Evolutionary conservation across 2,797 vertebrate genomes (phyloP).

Genomic region (Coilia nasus): DNA sequence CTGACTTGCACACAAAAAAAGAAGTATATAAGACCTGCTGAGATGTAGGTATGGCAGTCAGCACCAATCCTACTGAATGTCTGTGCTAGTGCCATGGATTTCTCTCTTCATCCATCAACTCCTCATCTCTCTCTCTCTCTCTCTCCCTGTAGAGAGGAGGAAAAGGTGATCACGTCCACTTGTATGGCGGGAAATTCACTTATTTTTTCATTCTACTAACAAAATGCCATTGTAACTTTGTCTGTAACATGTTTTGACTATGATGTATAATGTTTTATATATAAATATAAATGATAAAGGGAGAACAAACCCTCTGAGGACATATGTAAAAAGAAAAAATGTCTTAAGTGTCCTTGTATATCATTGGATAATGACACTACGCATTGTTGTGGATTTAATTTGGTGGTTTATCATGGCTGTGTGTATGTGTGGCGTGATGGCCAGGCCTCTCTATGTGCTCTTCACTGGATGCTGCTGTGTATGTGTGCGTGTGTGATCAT

Average conservation of each 20-base stretch:
- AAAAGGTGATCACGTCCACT: not conserved
- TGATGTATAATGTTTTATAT: conserved; percentile 13
- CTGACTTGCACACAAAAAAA: not conserved
- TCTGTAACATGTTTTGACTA: conserved; percentile 68
- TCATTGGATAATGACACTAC: conserved; percentile 17
- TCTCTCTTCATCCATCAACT: not conserved
- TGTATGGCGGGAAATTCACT: not conserved
- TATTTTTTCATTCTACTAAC: conserved; percentile 53
- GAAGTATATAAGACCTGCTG: not conserved
- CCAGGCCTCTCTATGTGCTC: conserved; percentile 6
- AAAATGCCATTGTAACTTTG: conserved; percentile 62
- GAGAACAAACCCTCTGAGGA: not conserved
- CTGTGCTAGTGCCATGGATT: conserved; percentile 15
- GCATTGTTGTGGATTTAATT: conserved; percentile 17
- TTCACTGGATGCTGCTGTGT: not conserved
- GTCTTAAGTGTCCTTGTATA: conserved; percentile 16
- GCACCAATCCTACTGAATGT: conserved; percentile 1
- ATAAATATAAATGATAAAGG: not conserved
- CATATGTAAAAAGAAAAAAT: conserved; percentile 56
- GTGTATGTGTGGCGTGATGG: conserved; percentile 4
- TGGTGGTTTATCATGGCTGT: conserved; percentile 9
- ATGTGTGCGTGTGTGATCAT: conserved; percentile 74
- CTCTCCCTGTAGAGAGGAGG: not conserved
- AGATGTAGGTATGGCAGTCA: conserved; percentile 6
- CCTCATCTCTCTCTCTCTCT: not conserved